phyloP scores from a whole-genome alignment of 1,140 invertebrate genomes.

The Mesaphorura yosii region DNA sequence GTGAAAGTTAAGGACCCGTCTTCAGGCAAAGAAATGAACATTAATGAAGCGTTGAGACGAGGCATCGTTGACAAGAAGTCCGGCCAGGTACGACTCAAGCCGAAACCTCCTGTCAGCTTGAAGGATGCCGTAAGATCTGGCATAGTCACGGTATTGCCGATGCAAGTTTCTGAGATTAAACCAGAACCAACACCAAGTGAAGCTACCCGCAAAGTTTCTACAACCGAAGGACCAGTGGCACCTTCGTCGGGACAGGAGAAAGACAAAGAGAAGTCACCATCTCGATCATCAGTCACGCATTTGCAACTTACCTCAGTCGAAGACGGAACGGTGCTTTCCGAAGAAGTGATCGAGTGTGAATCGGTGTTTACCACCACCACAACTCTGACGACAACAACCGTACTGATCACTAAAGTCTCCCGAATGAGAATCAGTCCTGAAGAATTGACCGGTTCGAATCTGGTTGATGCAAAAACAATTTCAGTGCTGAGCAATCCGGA shows the following conservation, averaged over 20 bases:
- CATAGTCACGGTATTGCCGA: conserved; percentile 57
- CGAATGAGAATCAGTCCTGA: conserved; percentile 37
- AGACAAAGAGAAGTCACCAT: background rate
- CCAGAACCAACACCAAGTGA: conserved; percentile 7
- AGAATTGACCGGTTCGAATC: conserved; percentile 57
- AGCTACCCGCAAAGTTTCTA: background rate
- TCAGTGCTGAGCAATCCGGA: conserved; percentile 50
- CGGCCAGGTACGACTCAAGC: conserved; percentile 53
- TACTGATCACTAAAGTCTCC: conserved; percentile 28
- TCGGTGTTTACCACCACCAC: conserved; percentile 27
- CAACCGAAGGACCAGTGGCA: background rate
- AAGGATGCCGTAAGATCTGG: conserved; percentile 69
- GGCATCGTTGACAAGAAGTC: conserved; percentile 63
- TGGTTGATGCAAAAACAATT: conserved; percentile 62
- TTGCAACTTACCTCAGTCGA: no score
- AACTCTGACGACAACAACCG: conserved; percentile 25
- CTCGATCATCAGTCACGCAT: background rate
- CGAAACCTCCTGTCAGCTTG: conserved; percentile 44
- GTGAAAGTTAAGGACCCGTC: conserved; percentile 63
- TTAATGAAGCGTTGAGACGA: conserved; percentile 61
- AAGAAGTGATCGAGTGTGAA: conserved; percentile 26
- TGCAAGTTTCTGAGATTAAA: conserved; percentile 52
- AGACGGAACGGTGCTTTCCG: conserved; percentile 13
- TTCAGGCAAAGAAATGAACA: conserved; percentile 53
- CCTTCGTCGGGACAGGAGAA: background rate